phyloP scores from a whole-genome alignment of 2,888 invertebrate genomes.

The Oxyscelio sp. region DNA sequence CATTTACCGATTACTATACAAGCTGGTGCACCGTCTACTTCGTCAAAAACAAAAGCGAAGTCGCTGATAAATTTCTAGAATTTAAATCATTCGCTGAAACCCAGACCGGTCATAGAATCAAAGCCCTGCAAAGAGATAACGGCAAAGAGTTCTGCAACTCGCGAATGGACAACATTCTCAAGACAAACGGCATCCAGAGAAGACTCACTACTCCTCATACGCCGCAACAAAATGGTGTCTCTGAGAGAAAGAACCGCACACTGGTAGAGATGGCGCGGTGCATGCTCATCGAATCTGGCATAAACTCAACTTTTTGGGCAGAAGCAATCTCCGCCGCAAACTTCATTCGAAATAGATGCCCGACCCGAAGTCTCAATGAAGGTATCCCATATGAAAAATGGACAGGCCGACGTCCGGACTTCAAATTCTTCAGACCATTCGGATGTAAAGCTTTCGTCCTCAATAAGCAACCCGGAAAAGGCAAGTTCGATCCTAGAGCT shows the following conservation, averaged over 20 bases:
- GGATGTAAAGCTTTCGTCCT: background rate
- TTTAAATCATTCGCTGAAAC: slow-evolving; percentile 60
- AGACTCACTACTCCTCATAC: slow-evolving; percentile 75
- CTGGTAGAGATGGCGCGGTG: slow-evolving; percentile 79
- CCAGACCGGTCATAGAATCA: slow-evolving; percentile 53
- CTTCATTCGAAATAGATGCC: slow-evolving; percentile 30
- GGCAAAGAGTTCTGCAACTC: slow-evolving; percentile 34
- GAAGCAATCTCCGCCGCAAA: slow-evolving; percentile 50
- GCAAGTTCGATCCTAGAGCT: background rate
- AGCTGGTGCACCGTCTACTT: slow-evolving; percentile 65
- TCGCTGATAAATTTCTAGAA: slow-evolving; percentile 42
- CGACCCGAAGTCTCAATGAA: slow-evolving; percentile 19
- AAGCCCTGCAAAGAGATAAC: slow-evolving; percentile 52
- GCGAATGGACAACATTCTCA: background rate
- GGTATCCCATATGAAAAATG: slow-evolving; percentile 42
- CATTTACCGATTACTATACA: slow-evolving; percentile 73
- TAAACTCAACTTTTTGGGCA: slow-evolving; percentile 71
- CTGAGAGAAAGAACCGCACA: slow-evolving; percentile 81
- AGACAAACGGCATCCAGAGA: slow-evolving; percentile 70
- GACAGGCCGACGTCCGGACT: slow-evolving; percentile 22
- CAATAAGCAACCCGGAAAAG: background rate
- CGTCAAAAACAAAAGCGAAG: slow-evolving; percentile 53
- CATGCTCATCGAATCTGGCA: slow-evolving; percentile 75
- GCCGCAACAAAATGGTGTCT: slow-evolving; percentile 81
- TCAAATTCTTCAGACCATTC: background rate